Conservation (phyloP, 2,797 vertebrate species). For the Gallinago stenura region DNA sequence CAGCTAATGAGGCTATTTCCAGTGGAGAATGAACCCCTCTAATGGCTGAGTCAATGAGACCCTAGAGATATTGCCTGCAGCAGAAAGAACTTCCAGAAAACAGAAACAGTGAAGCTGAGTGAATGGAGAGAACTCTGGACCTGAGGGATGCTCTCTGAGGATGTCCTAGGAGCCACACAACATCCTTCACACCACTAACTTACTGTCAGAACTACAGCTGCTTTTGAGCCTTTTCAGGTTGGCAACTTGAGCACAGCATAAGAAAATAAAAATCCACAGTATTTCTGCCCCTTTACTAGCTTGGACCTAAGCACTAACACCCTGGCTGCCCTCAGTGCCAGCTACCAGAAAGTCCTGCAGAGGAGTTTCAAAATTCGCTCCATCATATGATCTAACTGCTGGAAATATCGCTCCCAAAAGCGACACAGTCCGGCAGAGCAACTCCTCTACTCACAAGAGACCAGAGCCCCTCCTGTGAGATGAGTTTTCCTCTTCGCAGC, state of each 20-base stretch:
- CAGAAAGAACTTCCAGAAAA: not conserved
- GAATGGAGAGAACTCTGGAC: not conserved
- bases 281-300: not conserved
- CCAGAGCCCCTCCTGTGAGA: not conserved
- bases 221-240: not conserved
- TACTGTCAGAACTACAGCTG: not conserved
- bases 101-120: not conserved
- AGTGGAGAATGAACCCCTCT: accelerated
- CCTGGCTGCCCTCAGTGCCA: not conserved
- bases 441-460: not conserved
- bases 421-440: not conserved
- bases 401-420: not conserved
- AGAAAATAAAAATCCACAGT: not conserved
- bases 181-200: not conserved
- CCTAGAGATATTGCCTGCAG: not conserved
- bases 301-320: not conserved
- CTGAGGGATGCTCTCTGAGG: not conserved
- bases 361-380: not conserved
- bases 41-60: not conserved
- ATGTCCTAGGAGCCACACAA: not conserved
- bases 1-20: not conserved
- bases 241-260: not conserved
- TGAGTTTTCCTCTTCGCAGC: not conserved
- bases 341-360: not conserved
- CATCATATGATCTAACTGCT: not conserved